phyloP scores from a whole-genome alignment of 2,113 vertebrate species.

The Chloropsis hardwickii region DNA sequence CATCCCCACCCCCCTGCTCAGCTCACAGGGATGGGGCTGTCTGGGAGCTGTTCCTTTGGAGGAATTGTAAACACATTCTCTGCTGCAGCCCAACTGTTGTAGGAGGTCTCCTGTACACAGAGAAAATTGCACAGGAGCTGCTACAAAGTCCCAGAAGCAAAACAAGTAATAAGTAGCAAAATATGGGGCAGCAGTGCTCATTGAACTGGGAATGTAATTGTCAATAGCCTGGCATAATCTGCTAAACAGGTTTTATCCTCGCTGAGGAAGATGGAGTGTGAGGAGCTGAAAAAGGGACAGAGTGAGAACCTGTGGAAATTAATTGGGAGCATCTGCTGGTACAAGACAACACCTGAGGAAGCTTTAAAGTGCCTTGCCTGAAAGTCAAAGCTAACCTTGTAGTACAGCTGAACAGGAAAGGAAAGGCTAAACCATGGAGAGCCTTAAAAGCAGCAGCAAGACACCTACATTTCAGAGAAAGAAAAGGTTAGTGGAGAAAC shows the following conservation, averaged over 20 bases:
- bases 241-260: neutral
- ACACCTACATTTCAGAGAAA: neutral
- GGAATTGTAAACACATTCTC: neutral
- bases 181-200: neutral
- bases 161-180: neutral
- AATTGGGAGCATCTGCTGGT: neutral
- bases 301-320: neutral
- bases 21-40: neutral
- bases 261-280: neutral
- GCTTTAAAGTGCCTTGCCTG: neutral
- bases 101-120: fast-evolving
- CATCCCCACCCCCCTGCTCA: neutral
- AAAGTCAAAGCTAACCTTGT: neutral
- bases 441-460: neutral
- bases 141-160: neutral
- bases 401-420: neutral
- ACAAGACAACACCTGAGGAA: neutral
- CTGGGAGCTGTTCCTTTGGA: neutral
- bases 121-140: neutral
- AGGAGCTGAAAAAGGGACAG: neutral
- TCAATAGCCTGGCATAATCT: neutral
- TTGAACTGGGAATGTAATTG: neutral
- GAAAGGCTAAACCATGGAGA: neutral
- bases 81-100: neutral
- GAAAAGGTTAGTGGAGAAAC: neutral